Base-by-base conservation (phyloP, 2,113 vertebrate genomes). In the Diadophis punctatus region DNA sequence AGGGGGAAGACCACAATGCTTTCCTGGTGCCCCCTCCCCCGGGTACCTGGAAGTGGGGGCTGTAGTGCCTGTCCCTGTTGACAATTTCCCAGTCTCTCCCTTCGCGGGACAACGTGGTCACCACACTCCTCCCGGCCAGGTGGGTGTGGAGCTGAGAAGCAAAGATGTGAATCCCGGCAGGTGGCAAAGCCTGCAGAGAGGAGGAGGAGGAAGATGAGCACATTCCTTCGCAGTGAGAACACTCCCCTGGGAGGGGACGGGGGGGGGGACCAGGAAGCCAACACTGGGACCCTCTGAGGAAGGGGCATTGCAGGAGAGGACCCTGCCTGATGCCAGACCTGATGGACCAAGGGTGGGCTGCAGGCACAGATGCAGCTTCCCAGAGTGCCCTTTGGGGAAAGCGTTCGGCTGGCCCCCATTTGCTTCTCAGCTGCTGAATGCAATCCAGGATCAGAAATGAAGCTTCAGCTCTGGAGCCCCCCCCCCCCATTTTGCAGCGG, bases 111-210 rank as follows among this genome's bases (percentile, higher is more conserved):
- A 99, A 95, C 63, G 98, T 96, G 0, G 99, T 99, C 94, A 97
- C 97, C 96, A 99, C 98, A 53, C 97, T 97, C 0, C 97, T 97
- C 1, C 99, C 99, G 0, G 98, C 97, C 97, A 99, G 97, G 96
- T 99, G 99, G 0, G 99, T 99, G 97, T 99, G 99, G 55, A 99
- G 98, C 97, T 99, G 99, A 0, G 99, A 99, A 3, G 99, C 99
- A 14, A 99, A 99, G 93, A 99, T 98, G 90, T 91, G 97, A 94
- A 99, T 99, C 48, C 99, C 99, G 0, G 95, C 95, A 2, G 94
- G 12, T 0, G 99, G 98, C 92, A 99, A 96, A 86, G 98, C 98
- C 99, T 99, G 94, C 52, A 3, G 5, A 18, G 51, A 51, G 39
- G 2, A 27, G 55, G 43, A 52, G 23, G 84, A 86, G 46, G 63